Percentiles rank a stretch among this genome's conserved stretches.
These are phyloP conservation scores for Muscidifurax raptorellus DNA, from an alignment of 1,140 invertebrate genomes.

Conservation along the genomic window DNA sequence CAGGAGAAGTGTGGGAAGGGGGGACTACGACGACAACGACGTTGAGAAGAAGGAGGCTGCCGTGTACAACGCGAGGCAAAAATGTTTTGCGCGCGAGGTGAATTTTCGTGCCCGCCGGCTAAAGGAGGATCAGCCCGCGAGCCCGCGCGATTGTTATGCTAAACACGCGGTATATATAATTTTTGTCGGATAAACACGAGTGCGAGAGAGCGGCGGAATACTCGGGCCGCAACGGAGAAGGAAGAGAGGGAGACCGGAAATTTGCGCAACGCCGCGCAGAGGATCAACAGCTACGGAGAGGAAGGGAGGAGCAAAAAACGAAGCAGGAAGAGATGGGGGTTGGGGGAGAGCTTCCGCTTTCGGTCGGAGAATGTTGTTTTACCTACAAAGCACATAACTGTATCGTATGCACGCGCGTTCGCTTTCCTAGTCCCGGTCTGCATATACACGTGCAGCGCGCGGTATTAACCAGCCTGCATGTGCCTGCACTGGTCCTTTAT, in stretches of 20 bases:
- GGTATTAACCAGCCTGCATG: neutral
- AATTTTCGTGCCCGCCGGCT: conserved; percentile 19
- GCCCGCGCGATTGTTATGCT: conserved; percentile 34
- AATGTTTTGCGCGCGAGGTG: conserved; percentile 17
- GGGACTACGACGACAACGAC: neutral
- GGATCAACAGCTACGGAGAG: neutral
- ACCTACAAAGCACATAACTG: conserved; percentile 21
- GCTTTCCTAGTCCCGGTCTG: neutral
- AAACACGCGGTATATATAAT: conserved; percentile 43
- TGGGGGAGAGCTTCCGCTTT: neutral
- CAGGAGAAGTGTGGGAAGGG: neutral
- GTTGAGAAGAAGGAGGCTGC: neutral
- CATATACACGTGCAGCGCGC: neutral
- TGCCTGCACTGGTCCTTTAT: neutral
- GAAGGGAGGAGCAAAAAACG: neutral
- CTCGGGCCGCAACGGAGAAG: neutral
- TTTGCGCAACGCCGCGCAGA: neutral
- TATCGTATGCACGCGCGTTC: neutral
- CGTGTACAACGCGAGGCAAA: conserved; percentile 7
- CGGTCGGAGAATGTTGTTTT: conserved; percentile 5
- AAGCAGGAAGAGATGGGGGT: neutral
- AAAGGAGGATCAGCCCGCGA: neutral
- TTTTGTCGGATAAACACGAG: conserved; percentile 37
- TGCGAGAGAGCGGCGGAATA: neutral
- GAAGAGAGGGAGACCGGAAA: neutral